Conservation (phyloP, 2,797 vertebrate species). For the Pseudochirops cupreus region DNA sequence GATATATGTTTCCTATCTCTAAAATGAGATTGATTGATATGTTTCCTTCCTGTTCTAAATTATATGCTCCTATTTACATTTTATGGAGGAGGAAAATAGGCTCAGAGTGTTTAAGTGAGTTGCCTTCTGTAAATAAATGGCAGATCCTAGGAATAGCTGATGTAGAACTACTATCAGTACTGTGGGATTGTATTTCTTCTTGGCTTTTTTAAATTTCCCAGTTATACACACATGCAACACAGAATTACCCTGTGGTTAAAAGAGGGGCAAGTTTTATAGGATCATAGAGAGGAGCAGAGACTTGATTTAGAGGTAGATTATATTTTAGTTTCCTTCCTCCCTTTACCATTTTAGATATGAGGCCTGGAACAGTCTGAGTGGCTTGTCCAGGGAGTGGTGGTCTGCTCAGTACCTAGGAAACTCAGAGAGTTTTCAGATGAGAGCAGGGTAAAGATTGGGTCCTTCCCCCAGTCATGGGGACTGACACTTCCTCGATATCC, state of each 20-base stretch:
- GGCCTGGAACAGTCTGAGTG: not conserved
- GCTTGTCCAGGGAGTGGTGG: not conserved
- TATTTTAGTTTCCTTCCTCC: not conserved
- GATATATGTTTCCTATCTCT: not conserved
- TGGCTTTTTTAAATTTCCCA: not conserved
- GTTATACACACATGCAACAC: not conserved
- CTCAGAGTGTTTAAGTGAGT: not conserved
- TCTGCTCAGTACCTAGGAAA: not conserved
- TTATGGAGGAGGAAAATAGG: not conserved
- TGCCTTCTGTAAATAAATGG: no score
- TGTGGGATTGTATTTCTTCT: not conserved
- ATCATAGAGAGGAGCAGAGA: not conserved
- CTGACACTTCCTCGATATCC: no score
- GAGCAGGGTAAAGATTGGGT: not conserved
- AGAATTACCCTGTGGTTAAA: not conserved
- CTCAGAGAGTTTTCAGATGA: not conserved
- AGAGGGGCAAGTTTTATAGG: not conserved
- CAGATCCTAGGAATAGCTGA: no score
- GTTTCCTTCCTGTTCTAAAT: not conserved
- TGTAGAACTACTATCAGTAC: not conserved
- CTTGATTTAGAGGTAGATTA: not conserved
- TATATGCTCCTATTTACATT: not conserved
- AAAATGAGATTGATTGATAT: not conserved
- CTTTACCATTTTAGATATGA: not conserved
- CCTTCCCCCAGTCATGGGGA: not conserved